Evolutionary conservation across 2,113 vertebrate species (phyloP).

Genomic region (Lycocorax pyrrhopterus): DNA sequence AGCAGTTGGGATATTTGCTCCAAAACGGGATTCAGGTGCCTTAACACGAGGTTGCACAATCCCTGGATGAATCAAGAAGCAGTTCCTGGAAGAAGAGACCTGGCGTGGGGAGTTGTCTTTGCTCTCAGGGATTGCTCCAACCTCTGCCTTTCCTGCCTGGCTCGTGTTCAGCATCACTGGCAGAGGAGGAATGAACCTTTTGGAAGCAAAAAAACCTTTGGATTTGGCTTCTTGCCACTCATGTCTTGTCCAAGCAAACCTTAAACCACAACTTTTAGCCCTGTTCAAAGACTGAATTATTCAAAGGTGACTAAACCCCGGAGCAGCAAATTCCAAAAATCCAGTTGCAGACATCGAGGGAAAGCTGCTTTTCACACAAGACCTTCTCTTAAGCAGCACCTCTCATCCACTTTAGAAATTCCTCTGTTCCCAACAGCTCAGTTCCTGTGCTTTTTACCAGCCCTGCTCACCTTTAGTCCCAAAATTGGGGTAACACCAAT

Average conservation of each 20-base stretch:
- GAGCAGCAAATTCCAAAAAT: neutral
- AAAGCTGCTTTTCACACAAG: neutral
- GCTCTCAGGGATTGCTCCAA: neutral
- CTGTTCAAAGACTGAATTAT: neutral
- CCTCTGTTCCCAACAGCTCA: neutral
- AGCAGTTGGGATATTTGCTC: neutral
- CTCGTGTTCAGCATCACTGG: neutral
- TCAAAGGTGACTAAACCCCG: neutral
- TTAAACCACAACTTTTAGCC: neutral
- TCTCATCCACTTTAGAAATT: neutral
- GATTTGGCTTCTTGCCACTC: neutral
- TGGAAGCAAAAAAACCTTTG: neutral
- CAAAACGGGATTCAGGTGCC: fast-evolving
- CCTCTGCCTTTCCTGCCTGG: neutral
- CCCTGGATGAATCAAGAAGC: neutral
- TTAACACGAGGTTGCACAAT: neutral
- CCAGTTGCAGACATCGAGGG: neutral
- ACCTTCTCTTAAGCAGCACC: neutral
- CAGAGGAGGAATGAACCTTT: neutral
- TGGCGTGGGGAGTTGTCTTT: neutral
- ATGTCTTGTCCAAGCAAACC: neutral
- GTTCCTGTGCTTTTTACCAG: neutral
- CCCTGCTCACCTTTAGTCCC: neutral
- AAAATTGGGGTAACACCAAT: neutral
- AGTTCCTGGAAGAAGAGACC: neutral